Conservation (phyloP, 2,888 invertebrate species). For the Nowickia ferox region DNA sequence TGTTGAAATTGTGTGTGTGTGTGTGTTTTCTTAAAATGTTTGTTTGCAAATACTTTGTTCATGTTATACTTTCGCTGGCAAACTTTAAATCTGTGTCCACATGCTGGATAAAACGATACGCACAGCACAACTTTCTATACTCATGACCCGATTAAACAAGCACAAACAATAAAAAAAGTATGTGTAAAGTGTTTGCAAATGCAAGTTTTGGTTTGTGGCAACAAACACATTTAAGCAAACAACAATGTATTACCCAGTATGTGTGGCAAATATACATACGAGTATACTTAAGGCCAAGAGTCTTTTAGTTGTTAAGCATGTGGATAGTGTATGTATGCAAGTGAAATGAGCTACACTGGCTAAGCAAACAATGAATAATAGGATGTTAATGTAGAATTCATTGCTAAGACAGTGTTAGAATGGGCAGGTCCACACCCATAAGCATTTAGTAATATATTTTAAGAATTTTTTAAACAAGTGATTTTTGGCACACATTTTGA, state of each 20-base stretch:
- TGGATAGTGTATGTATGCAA: neutral
- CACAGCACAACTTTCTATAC: neutral
- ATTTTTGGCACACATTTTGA: no score
- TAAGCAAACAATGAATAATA: constrained; percentile 5
- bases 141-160: constrained; percentile 3
- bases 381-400: neutral
- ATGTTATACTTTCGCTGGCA: neutral
- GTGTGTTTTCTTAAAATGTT: no score
- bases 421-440: no score
- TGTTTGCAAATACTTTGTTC: no score
- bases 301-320: neutral
- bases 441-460: no score
- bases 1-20: no score
- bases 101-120: constrained; percentile 29
- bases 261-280: constrained; percentile 6
- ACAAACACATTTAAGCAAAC: constrained; percentile 13
- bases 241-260: neutral
- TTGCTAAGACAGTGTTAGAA: no score
- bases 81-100: neutral
- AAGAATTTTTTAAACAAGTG: no score
- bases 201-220: constrained; percentile 1
- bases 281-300: constrained; percentile 1
- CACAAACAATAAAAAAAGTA: neutral
- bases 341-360: constrained; percentile 3
- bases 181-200: neutral